Evolutionary conservation across 2,113 vertebrate genomes (phyloP).

Genomic region (Pipa parva): DNA sequence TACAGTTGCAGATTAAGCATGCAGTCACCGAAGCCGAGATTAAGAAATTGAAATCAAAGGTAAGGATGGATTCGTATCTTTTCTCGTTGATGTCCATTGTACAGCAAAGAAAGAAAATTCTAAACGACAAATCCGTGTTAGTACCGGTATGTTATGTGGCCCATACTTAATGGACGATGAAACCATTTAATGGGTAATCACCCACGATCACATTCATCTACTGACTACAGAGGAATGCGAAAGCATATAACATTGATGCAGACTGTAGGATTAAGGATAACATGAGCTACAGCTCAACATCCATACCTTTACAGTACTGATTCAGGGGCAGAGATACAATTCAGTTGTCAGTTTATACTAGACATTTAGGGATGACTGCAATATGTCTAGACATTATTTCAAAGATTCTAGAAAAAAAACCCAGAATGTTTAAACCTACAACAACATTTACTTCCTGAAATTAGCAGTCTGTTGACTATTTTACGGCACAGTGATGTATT

Average conservation of each 20-base stretch:
- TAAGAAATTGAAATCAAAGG: conserved; percentile 98
- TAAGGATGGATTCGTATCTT: conserved; percentile 60
- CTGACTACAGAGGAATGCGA: background rate
- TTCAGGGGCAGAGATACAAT: no score
- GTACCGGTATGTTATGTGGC: no score
- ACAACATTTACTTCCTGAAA: no score
- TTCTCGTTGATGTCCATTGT: conserved; percentile 13
- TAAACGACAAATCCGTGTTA: no score
- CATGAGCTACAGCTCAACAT: background rate
- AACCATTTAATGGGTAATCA: no score
- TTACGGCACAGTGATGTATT: no score
- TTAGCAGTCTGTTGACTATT: no score
- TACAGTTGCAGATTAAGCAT: conserved; percentile 97
- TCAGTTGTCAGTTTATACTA: background rate
- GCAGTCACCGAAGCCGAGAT: conserved; percentile 97
- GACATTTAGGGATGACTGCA: background rate
- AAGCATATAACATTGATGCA: background rate
- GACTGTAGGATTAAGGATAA: background rate
- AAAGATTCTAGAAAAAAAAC: background rate
- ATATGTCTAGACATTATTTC: background rate
- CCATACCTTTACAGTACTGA: no score
- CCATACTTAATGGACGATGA: no score
- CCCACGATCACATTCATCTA: background rate
- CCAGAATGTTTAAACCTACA: background rate
- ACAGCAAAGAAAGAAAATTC: background rate